Evolutionary conservation across 2,888 invertebrate genomes (phyloP).

Genomic region (Ichneumon xanthorius): DNA sequence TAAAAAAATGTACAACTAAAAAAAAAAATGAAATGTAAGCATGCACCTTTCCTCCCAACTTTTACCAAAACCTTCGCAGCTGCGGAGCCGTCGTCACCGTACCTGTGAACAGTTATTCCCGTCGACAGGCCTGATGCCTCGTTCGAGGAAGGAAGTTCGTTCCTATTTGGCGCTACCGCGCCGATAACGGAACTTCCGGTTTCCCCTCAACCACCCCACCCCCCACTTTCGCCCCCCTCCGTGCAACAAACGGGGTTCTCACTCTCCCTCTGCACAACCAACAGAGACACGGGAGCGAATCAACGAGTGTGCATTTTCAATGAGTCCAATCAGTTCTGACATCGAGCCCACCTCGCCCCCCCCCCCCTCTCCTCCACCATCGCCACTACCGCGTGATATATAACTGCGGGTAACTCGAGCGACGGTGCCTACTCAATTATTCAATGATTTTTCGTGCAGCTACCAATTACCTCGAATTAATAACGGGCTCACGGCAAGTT

Average conservation of each 20-base stretch:
- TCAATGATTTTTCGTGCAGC: constrained; percentile 67
- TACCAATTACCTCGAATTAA: constrained; percentile 66
- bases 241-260: not conserved
- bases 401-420: constrained; percentile 28
- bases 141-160: constrained; percentile 47
- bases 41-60: too few relatives aligned
- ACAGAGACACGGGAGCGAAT: not conserved
- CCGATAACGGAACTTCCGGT: constrained; percentile 33
- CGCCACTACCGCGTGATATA: not conserved
- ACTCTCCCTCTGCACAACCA: not conserved
- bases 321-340: constrained; percentile 2
- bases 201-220: not conserved
- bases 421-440: constrained; percentile 58
- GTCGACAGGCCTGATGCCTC: constrained; percentile 23
- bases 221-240: not conserved
- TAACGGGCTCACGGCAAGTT: constrained; percentile 55
- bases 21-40: not conserved
- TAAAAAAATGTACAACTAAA: not conserved
- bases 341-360: not conserved
- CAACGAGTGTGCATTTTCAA: not conserved
- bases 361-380: not conserved
- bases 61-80: too few relatives aligned
- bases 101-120: constrained; percentile 38
- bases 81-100: not conserved
- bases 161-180: constrained; percentile 27